Percentiles rank a stretch among this genome's conserved stretches.
phyloP scores from a whole-genome alignment of 2,113 vertebrate species.

The Camelus bactrianus region DNA sequence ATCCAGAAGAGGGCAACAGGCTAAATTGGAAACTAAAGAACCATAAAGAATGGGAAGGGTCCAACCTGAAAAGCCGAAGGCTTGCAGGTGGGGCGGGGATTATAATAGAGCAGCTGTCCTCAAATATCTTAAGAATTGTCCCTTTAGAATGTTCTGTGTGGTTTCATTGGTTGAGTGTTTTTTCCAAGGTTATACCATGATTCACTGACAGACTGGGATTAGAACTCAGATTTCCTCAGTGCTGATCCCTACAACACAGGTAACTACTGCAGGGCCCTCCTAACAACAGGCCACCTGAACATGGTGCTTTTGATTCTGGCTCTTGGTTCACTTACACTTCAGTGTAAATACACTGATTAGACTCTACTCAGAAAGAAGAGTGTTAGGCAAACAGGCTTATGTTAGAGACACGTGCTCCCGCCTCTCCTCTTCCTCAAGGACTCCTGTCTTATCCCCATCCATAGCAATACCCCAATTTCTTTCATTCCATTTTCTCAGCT shows the following conservation, averaged over 20 bases:
- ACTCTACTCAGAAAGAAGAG: not conserved
- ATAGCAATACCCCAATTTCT: not conserved
- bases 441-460: not conserved
- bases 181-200: not conserved
- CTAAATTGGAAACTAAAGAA: not conserved
- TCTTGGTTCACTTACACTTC: not conserved
- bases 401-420: not conserved
- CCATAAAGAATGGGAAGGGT: not conserved
- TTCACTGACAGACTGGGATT: not conserved
- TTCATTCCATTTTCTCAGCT: not conserved
- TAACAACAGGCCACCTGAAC: not conserved
- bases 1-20: not conserved
- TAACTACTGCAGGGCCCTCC: not conserved
- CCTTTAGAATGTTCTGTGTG: not conserved
- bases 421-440: not conserved
- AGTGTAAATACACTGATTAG: not conserved
- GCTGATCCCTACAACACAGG: not conserved
- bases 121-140: not conserved
- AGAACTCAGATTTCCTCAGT: not conserved
- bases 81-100: not conserved
- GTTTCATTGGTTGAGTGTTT: not conserved
- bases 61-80: not conserved
- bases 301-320: not conserved
- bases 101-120: not conserved
- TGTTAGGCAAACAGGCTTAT: not conserved